Evolutionary conservation across 2,888 invertebrate genomes (phyloP).

Genomic region (Dryococelus australis): DNA sequence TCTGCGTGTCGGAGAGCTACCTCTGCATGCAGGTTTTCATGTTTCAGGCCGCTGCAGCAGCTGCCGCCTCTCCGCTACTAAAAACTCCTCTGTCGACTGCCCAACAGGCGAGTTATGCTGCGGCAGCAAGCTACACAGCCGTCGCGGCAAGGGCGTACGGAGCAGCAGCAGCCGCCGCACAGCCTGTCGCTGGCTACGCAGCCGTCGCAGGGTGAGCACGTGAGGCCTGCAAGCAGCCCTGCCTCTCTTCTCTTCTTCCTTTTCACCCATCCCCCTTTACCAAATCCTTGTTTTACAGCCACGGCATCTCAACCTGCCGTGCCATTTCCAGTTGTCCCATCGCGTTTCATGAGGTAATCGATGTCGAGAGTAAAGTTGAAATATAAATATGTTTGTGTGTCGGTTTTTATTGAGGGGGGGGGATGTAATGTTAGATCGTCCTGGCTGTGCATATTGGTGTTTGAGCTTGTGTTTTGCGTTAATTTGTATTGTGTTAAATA

Average conservation of each 20-base stretch:
- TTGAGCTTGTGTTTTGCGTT: no score
- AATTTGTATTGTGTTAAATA: no score
- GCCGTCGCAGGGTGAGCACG: slow-evolving; percentile 71
- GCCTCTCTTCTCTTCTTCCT: slow-evolving; percentile 26
- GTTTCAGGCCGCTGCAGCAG: slow-evolving; percentile 64
- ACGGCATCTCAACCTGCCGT: no score
- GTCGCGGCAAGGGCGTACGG: slow-evolving; percentile 85
- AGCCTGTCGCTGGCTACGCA: slow-evolving; percentile 77
- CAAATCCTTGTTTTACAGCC: slow-evolving; percentile 33
- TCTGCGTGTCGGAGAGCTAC: slow-evolving; percentile 23
- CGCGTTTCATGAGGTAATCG: no score
- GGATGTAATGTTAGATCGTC: no score
- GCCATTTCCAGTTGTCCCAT: no score
- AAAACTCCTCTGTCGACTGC: slow-evolving; percentile 84
- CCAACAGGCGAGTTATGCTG: slow-evolving; percentile 88
- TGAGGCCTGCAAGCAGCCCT: slow-evolving; percentile 18
- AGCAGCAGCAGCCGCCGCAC: slow-evolving; percentile 75
- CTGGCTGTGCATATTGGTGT: no score
- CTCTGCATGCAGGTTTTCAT: slow-evolving; percentile 47
- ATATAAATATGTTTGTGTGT: no score
- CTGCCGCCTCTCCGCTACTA: slow-evolving; percentile 78
- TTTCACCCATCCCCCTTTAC: slow-evolving; percentile 40
- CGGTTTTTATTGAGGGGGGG: no score
- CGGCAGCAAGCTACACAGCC: slow-evolving; percentile 86
- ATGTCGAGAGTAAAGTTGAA: no score